Evolutionary conservation across 1,140 invertebrate genomes (phyloP), one percentile per base, ranked within the genome.

Genomic region (Drosophila quadrilineata): DNA sequence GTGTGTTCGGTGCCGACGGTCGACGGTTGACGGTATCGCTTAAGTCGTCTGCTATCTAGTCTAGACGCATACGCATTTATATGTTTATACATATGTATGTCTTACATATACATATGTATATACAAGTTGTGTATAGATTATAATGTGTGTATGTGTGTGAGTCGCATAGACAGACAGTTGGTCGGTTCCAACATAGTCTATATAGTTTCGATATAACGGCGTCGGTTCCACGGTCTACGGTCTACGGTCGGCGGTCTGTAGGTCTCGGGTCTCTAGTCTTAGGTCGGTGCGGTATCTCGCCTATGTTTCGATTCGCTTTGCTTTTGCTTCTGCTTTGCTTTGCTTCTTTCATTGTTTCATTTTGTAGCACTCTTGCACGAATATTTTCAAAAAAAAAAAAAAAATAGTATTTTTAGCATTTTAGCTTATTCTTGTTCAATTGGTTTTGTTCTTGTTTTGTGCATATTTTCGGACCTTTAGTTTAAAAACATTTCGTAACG

Each of bases 31-130:
- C n/a, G n/a, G 19, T 82, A 77, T 85, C 73, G 76, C 79, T 84
- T 85, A 85, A 85, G 75, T 86, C 70, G 80, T 86, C 80, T 86
- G 74, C 82, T 86, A 77, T 86, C 74, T 82, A 64, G 82, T 86
- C 80, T 87, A 80, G 80, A 77, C 80, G 63, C 60, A 67, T 71
- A 66, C 69, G 50, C 66, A 53, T 45, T 35, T 36, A 12, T 53
- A n/a, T n/a, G n/a, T n/a, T n/a, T n/a, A n/a, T n/a, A n/a, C n/a
- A n/a, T n/a, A n/a, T n/a, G n/a, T n/a, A n/a, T n/a, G n/a, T n/a
- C n/a, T n/a, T n/a, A n/a, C n/a, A n/a, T n/a, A n/a, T n/a, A n/a
- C n/a, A n/a, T n/a, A n/a, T n/a, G n/a, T n/a, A n/a, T n/a, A n/a
- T n/a, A n/a, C n/a, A n/a, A n/a, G n/a, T n/a, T n/a, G n/a, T n/a